Evolutionary conservation across 2,113 vertebrate genomes (phyloP), one percentile per base, ranked within the genome.

Genomic region (Amphilophus citrinellus): DNA sequence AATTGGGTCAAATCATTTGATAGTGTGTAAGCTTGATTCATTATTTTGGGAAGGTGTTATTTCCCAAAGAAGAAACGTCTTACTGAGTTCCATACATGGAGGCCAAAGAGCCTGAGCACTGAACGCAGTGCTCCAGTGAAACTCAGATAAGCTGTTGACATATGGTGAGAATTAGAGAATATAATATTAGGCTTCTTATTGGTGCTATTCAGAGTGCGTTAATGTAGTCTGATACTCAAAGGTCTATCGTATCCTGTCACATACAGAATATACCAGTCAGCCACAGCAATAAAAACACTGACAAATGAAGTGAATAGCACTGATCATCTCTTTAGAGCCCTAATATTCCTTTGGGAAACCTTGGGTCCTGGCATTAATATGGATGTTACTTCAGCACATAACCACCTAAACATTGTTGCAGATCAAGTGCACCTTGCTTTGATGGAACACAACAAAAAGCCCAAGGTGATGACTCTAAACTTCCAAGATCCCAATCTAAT

Each of bases 1-100:
- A 91, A 87, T 3, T 87, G 35, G 75, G 84, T 85, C 58, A 63
- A 68, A 77, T 66, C 30, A 58, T 84, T 86, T 84, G 76, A 68
- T 77, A 9, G 24, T 53, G 35, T 42, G n/a, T 50, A 24, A 63
- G 60, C 20, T 44, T 80, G 57, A 87, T 83, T 89, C 50, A 79
- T 84, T 66, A 77, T 61, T 37, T 77, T 20, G 15, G 20, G 11
- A 59, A n/a, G 11, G 20, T 79, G 37, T 62, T 77, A 30, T 79
- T 65, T 50, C 62, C 68, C 20, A 77, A 76, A 77, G 59, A 66
- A 76, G 24, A 79, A 83, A 37, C 24, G 42, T 65, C 59, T 81
- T 65, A 2, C 35, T 79, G 22, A 82, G 59, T 58, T 79, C 4
- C 7, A 47, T 71, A 53, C 22, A 30, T 76, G 37, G 18, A 37